Evolutionary conservation across 2,113 vertebrate species (phyloP).

Genomic region (Podilymbus podiceps): DNA sequence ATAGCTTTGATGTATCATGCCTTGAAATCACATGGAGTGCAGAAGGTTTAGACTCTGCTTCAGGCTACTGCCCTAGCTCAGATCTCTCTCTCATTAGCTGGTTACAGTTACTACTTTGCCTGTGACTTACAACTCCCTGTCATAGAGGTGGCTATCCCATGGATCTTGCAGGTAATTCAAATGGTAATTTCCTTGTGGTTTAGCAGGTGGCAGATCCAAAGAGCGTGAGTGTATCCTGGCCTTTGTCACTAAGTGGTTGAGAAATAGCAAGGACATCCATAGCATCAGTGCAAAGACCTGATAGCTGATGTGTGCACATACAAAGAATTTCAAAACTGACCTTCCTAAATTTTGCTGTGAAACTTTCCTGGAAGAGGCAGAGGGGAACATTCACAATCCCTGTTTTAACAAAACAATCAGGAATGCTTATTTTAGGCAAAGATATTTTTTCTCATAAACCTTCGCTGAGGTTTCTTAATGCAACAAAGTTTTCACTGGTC

Average conservation of each 20-base stretch:
- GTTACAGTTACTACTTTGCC: neutral
- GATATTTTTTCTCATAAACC: neutral
- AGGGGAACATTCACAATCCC: neutral
- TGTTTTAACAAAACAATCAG: neutral
- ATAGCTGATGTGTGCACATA: neutral
- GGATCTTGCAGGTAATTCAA: neutral
- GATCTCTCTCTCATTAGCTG: neutral
- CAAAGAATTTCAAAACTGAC: neutral
- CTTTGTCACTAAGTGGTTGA: neutral
- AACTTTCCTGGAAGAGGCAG: neutral
- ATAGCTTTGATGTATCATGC: constrained; percentile 26
- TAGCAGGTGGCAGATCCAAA: neutral
- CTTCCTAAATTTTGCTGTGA: neutral
- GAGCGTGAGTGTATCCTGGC: neutral
- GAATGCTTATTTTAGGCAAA: neutral
- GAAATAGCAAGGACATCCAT: neutral
- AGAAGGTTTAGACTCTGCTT: constrained; percentile 11
- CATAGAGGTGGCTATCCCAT: neutral
- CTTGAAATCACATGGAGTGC: neutral
- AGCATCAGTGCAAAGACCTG: neutral
- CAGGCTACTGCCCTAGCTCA: constrained; percentile 12
- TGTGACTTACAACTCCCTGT: neutral
- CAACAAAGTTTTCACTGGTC: neutral
- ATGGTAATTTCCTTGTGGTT: neutral
- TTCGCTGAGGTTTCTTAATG: neutral